These are phyloP conservation scores for Myxocyprinus asiaticus DNA, from an alignment of 2,113 vertebrate species.

Conservation along the genomic window DNA sequence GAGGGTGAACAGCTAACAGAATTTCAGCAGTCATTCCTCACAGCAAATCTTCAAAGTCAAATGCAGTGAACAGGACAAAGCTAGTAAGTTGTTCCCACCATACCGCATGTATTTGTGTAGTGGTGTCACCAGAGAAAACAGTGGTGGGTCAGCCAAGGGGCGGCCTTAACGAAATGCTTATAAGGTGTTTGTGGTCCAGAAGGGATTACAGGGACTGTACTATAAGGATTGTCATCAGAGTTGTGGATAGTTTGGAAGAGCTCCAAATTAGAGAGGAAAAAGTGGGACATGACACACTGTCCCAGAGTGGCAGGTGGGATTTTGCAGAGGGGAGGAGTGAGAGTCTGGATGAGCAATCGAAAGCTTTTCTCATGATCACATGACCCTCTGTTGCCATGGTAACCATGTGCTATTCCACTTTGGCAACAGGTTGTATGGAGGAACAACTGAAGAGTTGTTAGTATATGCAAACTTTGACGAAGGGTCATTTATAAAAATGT, in stretches of 20 bases:
- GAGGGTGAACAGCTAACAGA: too few species aligned
- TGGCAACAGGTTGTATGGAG: neutral
- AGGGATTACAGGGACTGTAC: constrained; percentile 13
- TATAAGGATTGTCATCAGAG: constrained; percentile 55
- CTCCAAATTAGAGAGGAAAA: constrained; percentile 5
- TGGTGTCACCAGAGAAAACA: constrained; percentile 20
- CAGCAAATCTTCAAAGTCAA: neutral
- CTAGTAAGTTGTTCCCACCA: constrained; percentile 27
- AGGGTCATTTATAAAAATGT: too few species aligned
- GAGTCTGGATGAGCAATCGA: neutral
- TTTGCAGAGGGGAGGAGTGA: neutral
- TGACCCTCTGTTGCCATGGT: neutral
- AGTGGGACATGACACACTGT: constrained; percentile 45
- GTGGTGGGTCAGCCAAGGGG: constrained; percentile 24
- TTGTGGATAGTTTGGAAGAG: neutral
- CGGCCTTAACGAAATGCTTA: constrained; percentile 47
- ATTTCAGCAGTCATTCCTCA: neutral
- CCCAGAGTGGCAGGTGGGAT: constrained; percentile 32
- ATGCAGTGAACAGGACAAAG: constrained; percentile 12
- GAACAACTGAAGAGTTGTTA: neutral
- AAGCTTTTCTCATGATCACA: constrained; percentile 37
- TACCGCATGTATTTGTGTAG: neutral
- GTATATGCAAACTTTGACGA: too few species aligned
- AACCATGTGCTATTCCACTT: neutral
- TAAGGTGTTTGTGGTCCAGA: constrained; percentile 59